Conservation (phyloP, 2,888 invertebrate species). For the Xestia rhomboidea region DNA sequence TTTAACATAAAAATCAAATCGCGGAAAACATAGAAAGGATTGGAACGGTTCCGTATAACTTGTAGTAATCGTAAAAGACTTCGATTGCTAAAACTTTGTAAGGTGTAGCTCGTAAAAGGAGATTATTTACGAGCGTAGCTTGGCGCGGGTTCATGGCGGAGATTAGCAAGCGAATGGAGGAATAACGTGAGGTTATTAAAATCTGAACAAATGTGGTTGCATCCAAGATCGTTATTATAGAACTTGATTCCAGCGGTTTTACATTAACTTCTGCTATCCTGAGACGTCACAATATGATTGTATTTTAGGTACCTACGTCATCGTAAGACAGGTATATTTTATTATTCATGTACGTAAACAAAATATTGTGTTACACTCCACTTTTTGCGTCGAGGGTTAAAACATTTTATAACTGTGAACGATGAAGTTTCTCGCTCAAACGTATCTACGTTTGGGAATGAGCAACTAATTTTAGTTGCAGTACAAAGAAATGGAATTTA, state of each 20-base stretch:
- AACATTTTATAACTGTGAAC: neutral
- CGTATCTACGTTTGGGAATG: neutral
- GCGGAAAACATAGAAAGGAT: conserved; percentile 54
- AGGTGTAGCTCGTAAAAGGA: conserved; percentile 75
- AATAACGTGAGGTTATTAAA: conserved; percentile 3
- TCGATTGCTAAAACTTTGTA: conserved; percentile 81
- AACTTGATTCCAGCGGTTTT: neutral
- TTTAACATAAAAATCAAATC: conserved; percentile 61
- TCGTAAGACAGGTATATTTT: neutral
- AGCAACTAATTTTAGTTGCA: too few relatives aligned
- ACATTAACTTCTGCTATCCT: neutral
- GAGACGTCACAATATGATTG: neutral
- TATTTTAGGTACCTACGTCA: neutral
- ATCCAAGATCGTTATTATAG: neutral
- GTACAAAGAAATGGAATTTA: too few relatives aligned
- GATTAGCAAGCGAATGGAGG: conserved; percentile 44
- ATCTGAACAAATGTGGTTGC: conserved; percentile 3
- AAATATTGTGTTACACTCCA: too few relatives aligned
- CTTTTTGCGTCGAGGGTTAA: neutral
- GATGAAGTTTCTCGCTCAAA: neutral
- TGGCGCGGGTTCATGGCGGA: conserved; percentile 22
- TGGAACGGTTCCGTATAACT: conserved; percentile 67
- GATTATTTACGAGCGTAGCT: conserved; percentile 74
- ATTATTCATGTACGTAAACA: neutral
- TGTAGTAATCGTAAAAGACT: conserved; percentile 79